Evolutionary conservation across 2,797 vertebrate genomes (phyloP), one percentile per base, ranked within the genome.

Genomic region (Onychomys arenicola): DNA sequence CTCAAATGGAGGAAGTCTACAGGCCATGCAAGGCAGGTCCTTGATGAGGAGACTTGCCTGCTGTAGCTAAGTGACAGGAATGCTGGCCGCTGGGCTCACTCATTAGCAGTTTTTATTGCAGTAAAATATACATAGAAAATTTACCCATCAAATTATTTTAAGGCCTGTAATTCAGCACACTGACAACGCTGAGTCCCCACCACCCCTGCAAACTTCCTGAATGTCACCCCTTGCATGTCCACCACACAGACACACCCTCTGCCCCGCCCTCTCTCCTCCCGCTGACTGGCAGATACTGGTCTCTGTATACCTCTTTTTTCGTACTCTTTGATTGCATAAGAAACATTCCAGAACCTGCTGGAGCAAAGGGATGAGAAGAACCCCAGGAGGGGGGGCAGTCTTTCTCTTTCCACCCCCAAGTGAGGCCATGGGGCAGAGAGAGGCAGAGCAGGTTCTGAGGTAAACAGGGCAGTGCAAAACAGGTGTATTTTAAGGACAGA

Each of bases 181-280:
- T 16, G 1, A 17, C 29, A 57, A 0, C 14, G 9, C 32, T 34
- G 59, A 12, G 17, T 16, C 3, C 7, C 27, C 23, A 19, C 13
- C 25, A 4, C 61, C 21, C 34, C 27, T 27, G 17, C 37, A 27
- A 2, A 9, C 16, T 89, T 57, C 43, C 46, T 40, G 25, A 91
- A 83, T 19, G 13, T 5, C 67, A 65, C 10, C 59, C 57, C 67
- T 32, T 4, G 32, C 0, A 0, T 10, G 4, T 11, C 16, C n/a
- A 2, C 14, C 6, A 23, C 21, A 0, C 40, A 46, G 27, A 43
- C 29, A 14, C n/a, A 73, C 69, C 4, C 40, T n/a, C 63, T 67
- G 61, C 29, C 19, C 73, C 1, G 1, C 83, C 43, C 40, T 49
- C 13, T 65, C 27, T 21, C 32, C 6, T n/a, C 32, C 2, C 17